These are phyloP conservation scores for Papilio gigon DNA, from an alignment of 2,888 invertebrate species.

Conservation along the genomic window DNA sequence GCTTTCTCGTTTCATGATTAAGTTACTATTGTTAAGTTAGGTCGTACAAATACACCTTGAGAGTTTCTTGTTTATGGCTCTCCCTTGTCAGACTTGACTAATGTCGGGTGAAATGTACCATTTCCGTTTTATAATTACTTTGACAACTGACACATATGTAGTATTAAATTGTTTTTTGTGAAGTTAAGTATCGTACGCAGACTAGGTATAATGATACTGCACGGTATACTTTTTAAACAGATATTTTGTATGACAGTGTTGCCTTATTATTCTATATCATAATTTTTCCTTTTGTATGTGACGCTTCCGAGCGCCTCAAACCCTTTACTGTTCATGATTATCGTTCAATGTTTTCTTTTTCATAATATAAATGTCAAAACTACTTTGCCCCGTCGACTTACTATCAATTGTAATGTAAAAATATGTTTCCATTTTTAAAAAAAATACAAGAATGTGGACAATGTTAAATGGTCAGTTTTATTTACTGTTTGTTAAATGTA, in stretches of 20 bases:
- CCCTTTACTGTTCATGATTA: conserved; percentile 33
- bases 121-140: no score
- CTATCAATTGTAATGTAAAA: not conserved
- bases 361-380: conserved; percentile 13
- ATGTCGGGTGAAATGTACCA: no score
- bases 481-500: conserved; percentile 6
- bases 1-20: not conserved
- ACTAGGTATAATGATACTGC: conserved; percentile 55
- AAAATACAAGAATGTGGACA: not conserved
- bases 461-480: conserved; percentile 14
- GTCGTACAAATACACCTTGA: no score
- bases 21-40: not conserved
- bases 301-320: conserved; percentile 14
- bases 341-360: conserved; percentile 23
- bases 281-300: conserved; percentile 12
- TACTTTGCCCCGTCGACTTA: not conserved
- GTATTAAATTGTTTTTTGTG: no score
- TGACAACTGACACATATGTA: no score
- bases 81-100: no score
- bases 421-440: conserved; percentile 3
- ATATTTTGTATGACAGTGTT: conserved; percentile 52
- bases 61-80: no score
- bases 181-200: no score
- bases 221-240: conserved; percentile 78
- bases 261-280: conserved; percentile 10